Evolutionary conservation across 1,140 invertebrate genomes (phyloP).

Genomic region (Drosophila persimilis): DNA sequence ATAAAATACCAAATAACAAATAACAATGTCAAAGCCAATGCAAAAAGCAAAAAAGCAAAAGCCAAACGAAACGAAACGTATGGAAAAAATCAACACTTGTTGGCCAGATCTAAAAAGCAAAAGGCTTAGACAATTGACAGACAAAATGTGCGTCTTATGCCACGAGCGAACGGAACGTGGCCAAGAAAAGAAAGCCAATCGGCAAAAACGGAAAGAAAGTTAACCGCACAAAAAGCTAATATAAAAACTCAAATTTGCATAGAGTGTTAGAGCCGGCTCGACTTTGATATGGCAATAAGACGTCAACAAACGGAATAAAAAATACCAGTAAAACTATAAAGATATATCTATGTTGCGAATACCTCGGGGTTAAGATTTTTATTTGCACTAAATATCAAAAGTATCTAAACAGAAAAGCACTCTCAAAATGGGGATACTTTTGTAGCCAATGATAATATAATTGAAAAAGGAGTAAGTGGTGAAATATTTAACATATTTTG

Average conservation of each 20-base stretch:
- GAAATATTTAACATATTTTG: no score
- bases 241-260: slow-evolving; percentile 62
- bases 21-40: slow-evolving; percentile 35
- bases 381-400: no score
- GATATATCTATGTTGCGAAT: background rate
- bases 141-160: slow-evolving; percentile 45
- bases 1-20: slow-evolving; percentile 73
- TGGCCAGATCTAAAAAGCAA: slow-evolving; percentile 19
- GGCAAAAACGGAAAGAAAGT: slow-evolving; percentile 62
- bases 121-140: slow-evolving; percentile 32
- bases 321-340: slow-evolving; percentile 5
- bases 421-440: no score
- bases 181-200: slow-evolving; percentile 66
- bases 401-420: no score
- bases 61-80: slow-evolving; percentile 22
- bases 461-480: no score
- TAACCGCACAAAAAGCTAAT: slow-evolving; percentile 34
- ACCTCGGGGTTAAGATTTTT: no score
- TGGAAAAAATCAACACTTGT: slow-evolving; percentile 17
- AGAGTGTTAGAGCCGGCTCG: slow-evolving; percentile 33
- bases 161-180: slow-evolving; percentile 36
- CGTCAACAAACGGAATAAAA: slow-evolving; percentile 41
- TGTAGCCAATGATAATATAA: no score
- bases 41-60: slow-evolving; percentile 11
- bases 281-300: slow-evolving; percentile 45